phyloP scores from a whole-genome alignment of 2,113 vertebrate genomes.

The Reinhardtius hippoglossoides region DNA sequence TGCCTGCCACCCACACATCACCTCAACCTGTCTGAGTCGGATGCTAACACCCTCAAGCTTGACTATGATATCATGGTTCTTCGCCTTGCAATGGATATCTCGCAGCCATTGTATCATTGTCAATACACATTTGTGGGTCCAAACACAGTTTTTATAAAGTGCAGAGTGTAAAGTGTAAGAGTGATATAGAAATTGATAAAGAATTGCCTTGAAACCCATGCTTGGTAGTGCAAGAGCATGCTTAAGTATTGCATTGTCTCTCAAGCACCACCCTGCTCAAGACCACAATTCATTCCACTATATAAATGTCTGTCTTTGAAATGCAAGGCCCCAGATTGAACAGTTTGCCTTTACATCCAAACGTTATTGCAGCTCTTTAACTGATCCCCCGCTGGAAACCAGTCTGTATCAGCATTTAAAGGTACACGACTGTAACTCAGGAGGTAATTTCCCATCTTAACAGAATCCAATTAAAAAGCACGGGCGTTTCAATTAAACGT shows the following conservation, averaged over 20 bases:
- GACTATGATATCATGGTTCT: conserved; percentile 69
- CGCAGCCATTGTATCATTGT: conserved; percentile 33
- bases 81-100: conserved; percentile 50
- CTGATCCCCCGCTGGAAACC: conserved; percentile 78
- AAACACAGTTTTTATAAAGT: conserved; percentile 24
- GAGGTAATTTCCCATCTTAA: conserved; percentile 84
- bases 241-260: conserved; percentile 62
- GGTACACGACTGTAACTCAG: conserved; percentile 77
- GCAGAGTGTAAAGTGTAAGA: not conserved
- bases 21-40: conserved; percentile 58
- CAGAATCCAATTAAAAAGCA: conserved; percentile 85
- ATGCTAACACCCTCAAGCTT: conserved; percentile 65
- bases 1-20: conserved; percentile 68
- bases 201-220: conserved; percentile 15
- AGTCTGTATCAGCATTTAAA: conserved; percentile 75
- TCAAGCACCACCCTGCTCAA: conserved; percentile 63
- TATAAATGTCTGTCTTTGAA: conserved; percentile 75
- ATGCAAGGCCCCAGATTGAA: conserved; percentile 60
- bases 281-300: conserved; percentile 60
- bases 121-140: conserved; percentile 34
- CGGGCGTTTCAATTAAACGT: conserved; percentile 83
- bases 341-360: conserved; percentile 66
- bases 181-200: not conserved
- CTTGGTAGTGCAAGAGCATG: conserved; percentile 5
- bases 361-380: conserved; percentile 77